Base-by-base conservation (phyloP, 1,140 invertebrate species). In the Zelostemma sp. region DNA sequence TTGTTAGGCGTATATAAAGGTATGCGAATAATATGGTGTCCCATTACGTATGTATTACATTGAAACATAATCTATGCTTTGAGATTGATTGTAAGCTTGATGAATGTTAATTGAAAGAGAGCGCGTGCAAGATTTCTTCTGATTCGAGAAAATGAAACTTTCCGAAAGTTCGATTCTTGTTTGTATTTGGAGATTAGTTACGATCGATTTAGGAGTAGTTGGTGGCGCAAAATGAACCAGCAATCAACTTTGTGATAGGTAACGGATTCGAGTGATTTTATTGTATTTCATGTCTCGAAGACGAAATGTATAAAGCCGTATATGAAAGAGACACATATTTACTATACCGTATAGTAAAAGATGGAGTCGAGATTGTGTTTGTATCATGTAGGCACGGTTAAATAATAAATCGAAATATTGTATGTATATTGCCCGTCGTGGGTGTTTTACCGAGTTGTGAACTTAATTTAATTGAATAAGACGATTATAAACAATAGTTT, bases 221-320 rank as follows among this genome's bases (percentile, higher is more conserved):
- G n/a, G n/a, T n/a, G n/a, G 74, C 77, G 76, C 64, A 70, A 74
- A 64, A 58, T 33, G 68, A 74, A 75, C 73, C 78, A 79, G 79
- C 78, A 81, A 83, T 83, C 75, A 81, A 83, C 69, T 78, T 82
- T 83, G 80, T 82, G 80, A 83, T 84, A 84, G 81, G 76, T 73
- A 77, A 74, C 65, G 41, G 64, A 75, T 81, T 58, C 68, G 72
- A 63, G 64, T 49, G 71, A 41, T 54, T 63, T 69, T 43, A 73
- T 67, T 59, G n/a, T 62, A 60, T 58, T 48, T 17, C 35, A 58
- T 33, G 54, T 28, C 45, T 56, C 28, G 55, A 33, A 46, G 43
- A 59, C 49, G 28, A 58, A 53, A 21, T 43, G 28, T 31, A 49
- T 82, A 81, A 59, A 78, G 78, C 72, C 73, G 65, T 78, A 80